Evolutionary conservation across 2,797 vertebrate species (phyloP).

Genomic region (Chiroxiphia lanceolata): DNA sequence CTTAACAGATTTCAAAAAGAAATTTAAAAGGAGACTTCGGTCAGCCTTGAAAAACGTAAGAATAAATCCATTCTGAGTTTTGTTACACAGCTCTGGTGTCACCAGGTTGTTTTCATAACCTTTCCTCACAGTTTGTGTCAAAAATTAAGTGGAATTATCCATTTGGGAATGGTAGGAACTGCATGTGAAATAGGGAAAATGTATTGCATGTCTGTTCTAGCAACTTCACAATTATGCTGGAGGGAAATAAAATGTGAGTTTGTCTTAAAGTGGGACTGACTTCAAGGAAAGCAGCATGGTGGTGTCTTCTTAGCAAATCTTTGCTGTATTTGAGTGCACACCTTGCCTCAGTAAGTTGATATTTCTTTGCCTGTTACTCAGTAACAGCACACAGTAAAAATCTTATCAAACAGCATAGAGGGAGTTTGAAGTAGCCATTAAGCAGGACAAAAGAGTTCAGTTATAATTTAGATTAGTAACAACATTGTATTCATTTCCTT

Average conservation of each 20-base stretch:
- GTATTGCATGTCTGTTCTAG: not conserved
- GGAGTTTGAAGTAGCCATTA: not conserved
- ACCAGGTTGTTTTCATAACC: not conserved
- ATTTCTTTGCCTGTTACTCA: not conserved
- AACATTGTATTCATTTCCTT: not conserved
- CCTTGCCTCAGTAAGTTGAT: not conserved
- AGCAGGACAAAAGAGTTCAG: not conserved
- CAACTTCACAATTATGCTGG: not conserved
- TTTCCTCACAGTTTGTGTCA: not conserved
- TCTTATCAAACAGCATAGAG: not conserved
- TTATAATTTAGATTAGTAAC: not conserved
- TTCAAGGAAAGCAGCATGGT: not conserved
- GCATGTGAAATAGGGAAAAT: not conserved
- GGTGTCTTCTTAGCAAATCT: not conserved
- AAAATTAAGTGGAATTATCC: not conserved
- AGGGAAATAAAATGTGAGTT: not conserved
- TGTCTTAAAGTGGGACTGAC: not conserved
- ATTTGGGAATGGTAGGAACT: not conserved
- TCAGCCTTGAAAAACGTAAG: slow-evolving; percentile 87
- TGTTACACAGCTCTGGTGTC: not conserved
- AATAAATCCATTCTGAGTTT: not conserved
- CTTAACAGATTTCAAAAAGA: slow-evolving; percentile 81
- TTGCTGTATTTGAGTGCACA: not conserved
- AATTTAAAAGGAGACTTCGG: slow-evolving; percentile 83
- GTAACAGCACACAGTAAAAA: not conserved